Percentiles rank a stretch among this genome's conserved stretches.
Evolutionary conservation across 2,888 invertebrate species (phyloP).

Genomic region (Erynnis tages): DNA sequence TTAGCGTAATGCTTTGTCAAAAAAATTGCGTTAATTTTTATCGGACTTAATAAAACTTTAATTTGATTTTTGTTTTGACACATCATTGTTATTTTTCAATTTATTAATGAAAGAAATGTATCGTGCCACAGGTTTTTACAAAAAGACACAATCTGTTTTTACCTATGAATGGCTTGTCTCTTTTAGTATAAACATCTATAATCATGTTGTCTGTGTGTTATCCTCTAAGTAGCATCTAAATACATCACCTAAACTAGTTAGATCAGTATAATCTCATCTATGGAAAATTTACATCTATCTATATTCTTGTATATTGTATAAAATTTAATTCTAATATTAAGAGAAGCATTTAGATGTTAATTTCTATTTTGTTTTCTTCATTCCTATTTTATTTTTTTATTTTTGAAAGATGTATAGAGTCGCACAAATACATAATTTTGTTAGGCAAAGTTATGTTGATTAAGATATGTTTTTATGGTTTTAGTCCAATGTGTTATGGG

Average conservation of each 20-base stretch:
- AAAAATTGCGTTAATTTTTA: background rate
- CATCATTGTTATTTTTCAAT: too few relatives aligned
- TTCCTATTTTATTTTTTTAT: constrained; percentile 30
- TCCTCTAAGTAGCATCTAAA: constrained; percentile 36
- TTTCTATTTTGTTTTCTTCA: constrained; percentile 31
- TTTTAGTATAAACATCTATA: constrained; percentile 4
- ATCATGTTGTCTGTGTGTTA: constrained; percentile 32
- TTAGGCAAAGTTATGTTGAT: constrained; percentile 38
- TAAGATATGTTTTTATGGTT: constrained; percentile 41
- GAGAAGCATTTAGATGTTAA: constrained; percentile 41
- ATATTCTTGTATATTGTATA: constrained; percentile 76
- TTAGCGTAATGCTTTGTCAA: background rate
- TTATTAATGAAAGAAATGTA: constrained; percentile 7
- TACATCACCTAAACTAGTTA: constrained; percentile 13
- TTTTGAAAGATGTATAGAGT: constrained; percentile 40
- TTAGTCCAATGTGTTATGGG: constrained; percentile 41
- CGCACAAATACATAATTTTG: constrained; percentile 59
- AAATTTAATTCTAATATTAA: constrained; percentile 47
- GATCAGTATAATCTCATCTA: constrained; percentile 60
- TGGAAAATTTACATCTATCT: constrained; percentile 51
- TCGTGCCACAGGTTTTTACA: constrained; percentile 20
- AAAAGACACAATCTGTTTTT: constrained; percentile 6
- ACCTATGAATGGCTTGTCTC: background rate
- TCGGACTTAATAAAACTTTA: background rate
- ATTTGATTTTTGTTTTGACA: background rate